Conservation (phyloP, 2,797 vertebrate species). For the Lindbergichthys nudifrons region DNA sequence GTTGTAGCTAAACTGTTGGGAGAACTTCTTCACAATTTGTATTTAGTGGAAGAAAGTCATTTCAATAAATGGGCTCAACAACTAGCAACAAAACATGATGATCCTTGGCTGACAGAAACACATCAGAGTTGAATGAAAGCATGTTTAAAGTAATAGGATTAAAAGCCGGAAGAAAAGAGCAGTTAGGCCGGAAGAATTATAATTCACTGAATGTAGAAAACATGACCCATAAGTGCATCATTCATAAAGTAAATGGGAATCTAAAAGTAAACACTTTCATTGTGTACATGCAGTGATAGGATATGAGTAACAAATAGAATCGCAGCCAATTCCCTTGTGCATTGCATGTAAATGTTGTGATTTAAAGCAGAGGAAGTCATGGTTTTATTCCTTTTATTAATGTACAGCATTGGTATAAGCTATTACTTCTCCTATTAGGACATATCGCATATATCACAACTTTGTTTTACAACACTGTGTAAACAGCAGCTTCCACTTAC, state of each 20-base stretch:
- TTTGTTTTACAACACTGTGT: too few species aligned
- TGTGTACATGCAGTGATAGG: not conserved
- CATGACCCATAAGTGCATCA: not conserved
- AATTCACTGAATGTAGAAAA: slow-evolving; percentile 1
- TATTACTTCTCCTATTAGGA: too few species aligned
- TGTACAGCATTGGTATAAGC: too few species aligned
- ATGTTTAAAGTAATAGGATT: slow-evolving; percentile 32
- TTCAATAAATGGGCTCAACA: slow-evolving; percentile 20
- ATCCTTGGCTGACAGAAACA: not conserved
- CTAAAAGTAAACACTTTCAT: not conserved
- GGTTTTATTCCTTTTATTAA: too few species aligned
- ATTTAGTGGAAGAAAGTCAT: not conserved
- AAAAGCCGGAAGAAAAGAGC: slow-evolving; percentile 26
- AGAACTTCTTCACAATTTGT: not conserved
- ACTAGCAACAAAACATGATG: slow-evolving; percentile 12
- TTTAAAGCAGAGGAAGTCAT: too few species aligned
- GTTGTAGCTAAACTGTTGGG: not conserved
- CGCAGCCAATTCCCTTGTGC: too few species aligned
- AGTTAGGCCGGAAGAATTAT: slow-evolving; percentile 24
- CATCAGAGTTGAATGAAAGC: slow-evolving; percentile 23
- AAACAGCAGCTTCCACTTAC: too few species aligned
- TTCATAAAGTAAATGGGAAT: not conserved
- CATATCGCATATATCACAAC: too few species aligned
- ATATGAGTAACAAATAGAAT: not conserved
- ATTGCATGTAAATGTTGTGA: too few species aligned